Evolutionary conservation across 1,140 invertebrate genomes (phyloP).

Genomic region (Pseudomyrmex flavicornis): DNA sequence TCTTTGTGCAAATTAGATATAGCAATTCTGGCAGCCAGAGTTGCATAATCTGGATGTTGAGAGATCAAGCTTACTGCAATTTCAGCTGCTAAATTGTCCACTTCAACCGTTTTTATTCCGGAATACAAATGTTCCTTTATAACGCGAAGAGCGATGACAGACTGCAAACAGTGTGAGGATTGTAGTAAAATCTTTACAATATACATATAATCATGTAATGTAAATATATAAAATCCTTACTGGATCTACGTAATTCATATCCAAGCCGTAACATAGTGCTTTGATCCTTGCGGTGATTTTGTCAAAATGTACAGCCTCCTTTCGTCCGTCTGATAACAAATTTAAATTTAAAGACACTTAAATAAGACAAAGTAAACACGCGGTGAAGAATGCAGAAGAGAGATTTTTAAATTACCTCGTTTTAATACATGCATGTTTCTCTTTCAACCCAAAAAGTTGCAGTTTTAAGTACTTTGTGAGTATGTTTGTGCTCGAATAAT

Average conservation of each 20-base stretch:
- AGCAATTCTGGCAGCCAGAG: conserved; percentile 97
- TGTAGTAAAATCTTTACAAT: no score
- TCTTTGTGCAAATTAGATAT: conserved; percentile 99
- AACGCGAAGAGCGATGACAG: conserved; percentile 93
- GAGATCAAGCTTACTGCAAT: conserved; percentile 98
- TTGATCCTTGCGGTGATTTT: conserved; percentile 98
- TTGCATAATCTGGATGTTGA: conserved; percentile 98
- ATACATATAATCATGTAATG: background rate
- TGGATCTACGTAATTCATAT: conserved; percentile 98
- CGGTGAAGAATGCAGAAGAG: background rate
- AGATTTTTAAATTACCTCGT: conserved; percentile 80
- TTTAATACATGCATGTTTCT: conserved; percentile 85
- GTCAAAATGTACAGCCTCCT: conserved; percentile 97
- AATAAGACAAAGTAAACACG: background rate
- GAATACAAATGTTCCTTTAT: conserved; percentile 95
- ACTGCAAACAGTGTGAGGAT: conserved; percentile 81
- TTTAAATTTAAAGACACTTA: conserved; percentile 34
- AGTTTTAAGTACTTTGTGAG: background rate
- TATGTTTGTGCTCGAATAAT: no score
- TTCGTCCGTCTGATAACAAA: conserved; percentile 90
- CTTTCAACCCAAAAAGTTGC: conserved; percentile 49
- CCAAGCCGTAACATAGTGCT: conserved; percentile 97
- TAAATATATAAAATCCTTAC: conserved; percentile 86
- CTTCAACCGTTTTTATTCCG: conserved; percentile 97
- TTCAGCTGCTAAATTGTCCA: conserved; percentile 98